Conservation (phyloP, 2,113 vertebrate species). For the Symphodus melops region DNA sequence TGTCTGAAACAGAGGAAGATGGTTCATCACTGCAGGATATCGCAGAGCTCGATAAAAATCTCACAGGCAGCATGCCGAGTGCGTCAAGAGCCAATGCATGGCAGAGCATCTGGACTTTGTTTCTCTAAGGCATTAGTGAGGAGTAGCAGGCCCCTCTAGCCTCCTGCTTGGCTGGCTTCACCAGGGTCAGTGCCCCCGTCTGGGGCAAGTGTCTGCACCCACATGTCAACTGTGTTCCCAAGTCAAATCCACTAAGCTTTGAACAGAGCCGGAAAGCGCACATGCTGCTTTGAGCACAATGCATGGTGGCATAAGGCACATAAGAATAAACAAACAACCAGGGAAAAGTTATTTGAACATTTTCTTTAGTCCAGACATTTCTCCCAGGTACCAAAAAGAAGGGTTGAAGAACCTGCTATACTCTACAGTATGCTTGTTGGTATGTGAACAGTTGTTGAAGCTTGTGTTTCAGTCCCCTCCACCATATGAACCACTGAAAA, state of each 20-base stretch:
- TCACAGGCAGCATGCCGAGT: constrained; percentile 51
- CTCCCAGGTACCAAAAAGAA: constrained; percentile 21
- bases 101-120: constrained; percentile 60
- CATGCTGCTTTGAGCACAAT: constrained; percentile 61
- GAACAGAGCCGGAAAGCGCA: constrained; percentile 58
- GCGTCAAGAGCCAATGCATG: constrained; percentile 33
- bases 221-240: constrained; percentile 65
- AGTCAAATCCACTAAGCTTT: constrained; percentile 77
- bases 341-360: constrained; percentile 30
- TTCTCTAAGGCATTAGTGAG: constrained; percentile 55
- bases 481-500: constrained; percentile 26
- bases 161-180: constrained; percentile 55
- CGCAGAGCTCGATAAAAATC: constrained; percentile 53
- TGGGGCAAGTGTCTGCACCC: constrained; percentile 72
- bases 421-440: constrained; percentile 11
- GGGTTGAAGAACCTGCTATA: constrained; percentile 8
- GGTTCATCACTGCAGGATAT: constrained; percentile 49
- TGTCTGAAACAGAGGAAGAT: constrained; percentile 58
- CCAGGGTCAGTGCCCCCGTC: constrained; percentile 70
- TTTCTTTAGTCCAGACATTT: constrained; percentile 38
- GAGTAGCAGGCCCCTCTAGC: constrained; percentile 45
- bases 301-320: constrained; percentile 55
- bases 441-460: not conserved
- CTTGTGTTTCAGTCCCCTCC: constrained; percentile 7
- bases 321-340: constrained; percentile 54